Evolutionary conservation across 2,113 vertebrate species (phyloP).

Genomic region (Prinia subflava): DNA sequence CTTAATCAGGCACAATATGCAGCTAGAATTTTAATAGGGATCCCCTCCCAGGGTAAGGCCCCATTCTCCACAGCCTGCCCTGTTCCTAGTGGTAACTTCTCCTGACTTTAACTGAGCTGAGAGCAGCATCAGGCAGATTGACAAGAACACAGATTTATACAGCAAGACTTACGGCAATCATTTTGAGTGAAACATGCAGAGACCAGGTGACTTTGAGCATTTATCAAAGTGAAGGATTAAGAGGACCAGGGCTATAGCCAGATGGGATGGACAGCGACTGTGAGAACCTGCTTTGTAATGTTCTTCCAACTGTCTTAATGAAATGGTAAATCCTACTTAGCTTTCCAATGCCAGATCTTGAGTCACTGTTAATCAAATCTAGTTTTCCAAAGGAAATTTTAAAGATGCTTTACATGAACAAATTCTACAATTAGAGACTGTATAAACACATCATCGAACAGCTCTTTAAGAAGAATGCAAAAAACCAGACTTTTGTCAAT

Average conservation of each 20-base stretch:
- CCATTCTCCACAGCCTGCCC: not conserved
- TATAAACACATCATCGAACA: not conserved
- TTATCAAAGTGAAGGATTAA: slow-evolving; percentile 10
- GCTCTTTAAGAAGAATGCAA: not conserved
- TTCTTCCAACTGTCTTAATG: not conserved
- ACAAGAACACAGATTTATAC: not conserved
- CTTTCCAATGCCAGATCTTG: not conserved
- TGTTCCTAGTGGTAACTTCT: not conserved
- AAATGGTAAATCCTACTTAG: not conserved
- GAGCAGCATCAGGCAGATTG: not conserved
- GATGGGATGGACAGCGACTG: not conserved
- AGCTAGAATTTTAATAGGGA: not conserved
- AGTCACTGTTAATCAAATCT: not conserved
- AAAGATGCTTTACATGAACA: not conserved
- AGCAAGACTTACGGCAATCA: not conserved
- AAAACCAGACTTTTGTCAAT: not conserved
- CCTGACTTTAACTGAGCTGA: not conserved
- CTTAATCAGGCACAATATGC: not conserved
- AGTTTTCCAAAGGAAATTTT: not conserved
- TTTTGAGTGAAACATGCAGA: not conserved
- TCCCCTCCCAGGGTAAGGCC: not conserved
- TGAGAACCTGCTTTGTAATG: not conserved
- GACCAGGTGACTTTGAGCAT: not conserved
- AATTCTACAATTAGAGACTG: not conserved
- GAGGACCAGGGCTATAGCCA: not conserved